Evolutionary conservation across 1,140 invertebrate genomes (phyloP).

Genomic region (Lepidotrigona ventralis): DNA sequence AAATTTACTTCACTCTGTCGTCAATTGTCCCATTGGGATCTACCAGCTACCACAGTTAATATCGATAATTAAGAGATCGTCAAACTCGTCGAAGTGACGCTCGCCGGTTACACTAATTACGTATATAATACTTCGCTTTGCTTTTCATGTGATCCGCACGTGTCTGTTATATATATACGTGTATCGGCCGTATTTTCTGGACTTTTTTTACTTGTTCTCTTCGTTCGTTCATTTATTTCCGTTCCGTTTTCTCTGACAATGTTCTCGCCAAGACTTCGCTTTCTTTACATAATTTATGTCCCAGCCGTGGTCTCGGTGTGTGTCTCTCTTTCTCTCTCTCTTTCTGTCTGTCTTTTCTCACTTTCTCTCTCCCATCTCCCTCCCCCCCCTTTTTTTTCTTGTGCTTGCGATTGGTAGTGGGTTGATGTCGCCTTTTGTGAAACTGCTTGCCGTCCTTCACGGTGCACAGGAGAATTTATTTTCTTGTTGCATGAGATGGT

Average conservation of each 20-base stretch:
- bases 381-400: background rate
- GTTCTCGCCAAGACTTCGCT: conserved; percentile 7
- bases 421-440: conserved; percentile 46
- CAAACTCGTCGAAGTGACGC: conserved; percentile 28
- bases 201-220: conserved; percentile 39
- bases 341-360: background rate
- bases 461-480: conserved; percentile 44
- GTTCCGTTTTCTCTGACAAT: conserved; percentile 34
- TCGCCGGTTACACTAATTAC: background rate
- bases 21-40: no score
- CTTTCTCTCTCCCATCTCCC: background rate
- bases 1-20: background rate
- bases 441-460: conserved; percentile 53
- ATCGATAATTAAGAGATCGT: conserved; percentile 17
- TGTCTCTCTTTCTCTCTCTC: background rate
- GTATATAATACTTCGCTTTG: conserved; percentile 45
- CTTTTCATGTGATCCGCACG: conserved; percentile 60
- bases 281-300: conserved; percentile 27
- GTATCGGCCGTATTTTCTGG: conserved; percentile 39
- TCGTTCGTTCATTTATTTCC: conserved; percentile 2
- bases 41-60: background rate
- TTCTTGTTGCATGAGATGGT: conserved; percentile 49
- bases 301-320: conserved; percentile 26
- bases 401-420: conserved; percentile 62
- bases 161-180: conserved; percentile 20